A percentile compares a stretch with the other conserved stretches of the same genome.
These are phyloP conservation scores for Halictus rubicundus DNA, from an alignment of 1,140 invertebrate genomes.

Conservation along the genomic window DNA sequence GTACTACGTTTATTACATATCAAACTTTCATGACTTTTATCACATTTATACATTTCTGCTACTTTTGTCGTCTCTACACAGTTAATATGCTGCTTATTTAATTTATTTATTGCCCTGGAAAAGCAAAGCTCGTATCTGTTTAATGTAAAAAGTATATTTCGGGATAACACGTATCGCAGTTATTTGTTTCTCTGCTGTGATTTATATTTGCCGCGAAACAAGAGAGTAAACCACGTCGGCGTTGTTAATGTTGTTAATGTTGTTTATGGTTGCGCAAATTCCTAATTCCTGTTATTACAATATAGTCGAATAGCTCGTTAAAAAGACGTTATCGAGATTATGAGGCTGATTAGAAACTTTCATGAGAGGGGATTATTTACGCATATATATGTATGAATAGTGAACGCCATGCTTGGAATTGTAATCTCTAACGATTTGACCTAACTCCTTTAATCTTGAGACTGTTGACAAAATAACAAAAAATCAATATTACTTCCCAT, in stretches of 20 bases:
- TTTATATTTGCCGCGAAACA: conserved; percentile 7
- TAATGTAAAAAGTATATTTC: too few species aligned
- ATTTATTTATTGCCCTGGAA: neutral
- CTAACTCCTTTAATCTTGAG: too few species aligned
- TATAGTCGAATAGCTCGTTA: neutral
- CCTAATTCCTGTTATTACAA: neutral
- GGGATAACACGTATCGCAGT: neutral
- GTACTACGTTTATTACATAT: too few species aligned
- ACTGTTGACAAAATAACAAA: too few species aligned
- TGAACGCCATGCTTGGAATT: neutral
- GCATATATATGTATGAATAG: neutral
- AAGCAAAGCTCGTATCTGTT: neutral
- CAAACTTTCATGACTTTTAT: too few species aligned
- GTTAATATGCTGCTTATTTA: too few species aligned
- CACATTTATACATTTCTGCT: too few species aligned
- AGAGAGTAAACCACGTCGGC: conserved; percentile 5
- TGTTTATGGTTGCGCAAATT: conserved; percentile 17
- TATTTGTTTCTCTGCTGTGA: conserved; percentile 1
- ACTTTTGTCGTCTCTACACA: too few species aligned
- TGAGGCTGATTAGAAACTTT: conserved; percentile 35
- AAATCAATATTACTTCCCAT: too few species aligned
- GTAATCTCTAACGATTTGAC: too few species aligned
- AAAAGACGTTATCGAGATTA: conserved; percentile 23
- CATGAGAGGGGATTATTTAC: conserved; percentile 1
- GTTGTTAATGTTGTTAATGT: conserved; percentile 24